Evolutionary conservation across 2,888 invertebrate species (phyloP).

Genomic region (Scaptodrosophila latifasciaeformis): DNA sequence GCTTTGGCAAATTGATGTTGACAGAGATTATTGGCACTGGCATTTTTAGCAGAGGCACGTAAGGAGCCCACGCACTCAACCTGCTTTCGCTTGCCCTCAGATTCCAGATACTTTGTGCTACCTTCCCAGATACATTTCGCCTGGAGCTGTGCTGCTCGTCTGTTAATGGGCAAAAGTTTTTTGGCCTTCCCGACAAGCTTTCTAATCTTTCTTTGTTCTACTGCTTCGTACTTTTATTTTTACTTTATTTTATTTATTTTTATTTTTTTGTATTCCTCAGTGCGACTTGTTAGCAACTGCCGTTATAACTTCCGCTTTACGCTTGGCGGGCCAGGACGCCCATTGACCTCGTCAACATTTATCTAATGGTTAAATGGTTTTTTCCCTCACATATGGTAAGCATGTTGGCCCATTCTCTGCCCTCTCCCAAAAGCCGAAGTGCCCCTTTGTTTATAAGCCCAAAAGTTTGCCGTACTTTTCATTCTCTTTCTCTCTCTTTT

Average conservation of each 20-base stretch:
- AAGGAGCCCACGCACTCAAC: conserved; percentile 12
- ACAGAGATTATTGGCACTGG: conserved; percentile 67
- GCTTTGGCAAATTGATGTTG: conserved; percentile 68
- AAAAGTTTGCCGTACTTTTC: conserved; percentile 45
- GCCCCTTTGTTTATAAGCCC: background rate
- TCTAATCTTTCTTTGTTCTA: background rate
- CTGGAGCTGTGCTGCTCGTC: background rate
- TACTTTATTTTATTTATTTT: background rate
- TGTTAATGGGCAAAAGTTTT: conserved; percentile 55
- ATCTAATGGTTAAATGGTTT: conserved; percentile 53
- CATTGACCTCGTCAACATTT: conserved; percentile 65
- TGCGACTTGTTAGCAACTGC: conserved; percentile 34
- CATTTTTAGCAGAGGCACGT: conserved; percentile 45
- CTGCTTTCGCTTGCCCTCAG: background rate
- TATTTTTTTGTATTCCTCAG: conserved; percentile 15
- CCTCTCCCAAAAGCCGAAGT: too few relatives aligned
- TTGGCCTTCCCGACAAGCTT: conserved; percentile 1
- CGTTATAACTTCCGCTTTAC: conserved; percentile 62
- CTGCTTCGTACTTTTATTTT: conserved; percentile 2
- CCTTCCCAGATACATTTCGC: too few relatives aligned
- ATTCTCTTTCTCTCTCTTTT: conserved; percentile 16
- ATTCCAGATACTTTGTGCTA: background rate
- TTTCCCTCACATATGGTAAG: conserved; percentile 10
- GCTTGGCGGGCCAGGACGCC: conserved; percentile 22
- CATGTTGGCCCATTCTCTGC: conserved; percentile 22